Evolutionary conservation across 1,140 invertebrate genomes (phyloP).

Genomic region (Globodera rostochiensis): DNA sequence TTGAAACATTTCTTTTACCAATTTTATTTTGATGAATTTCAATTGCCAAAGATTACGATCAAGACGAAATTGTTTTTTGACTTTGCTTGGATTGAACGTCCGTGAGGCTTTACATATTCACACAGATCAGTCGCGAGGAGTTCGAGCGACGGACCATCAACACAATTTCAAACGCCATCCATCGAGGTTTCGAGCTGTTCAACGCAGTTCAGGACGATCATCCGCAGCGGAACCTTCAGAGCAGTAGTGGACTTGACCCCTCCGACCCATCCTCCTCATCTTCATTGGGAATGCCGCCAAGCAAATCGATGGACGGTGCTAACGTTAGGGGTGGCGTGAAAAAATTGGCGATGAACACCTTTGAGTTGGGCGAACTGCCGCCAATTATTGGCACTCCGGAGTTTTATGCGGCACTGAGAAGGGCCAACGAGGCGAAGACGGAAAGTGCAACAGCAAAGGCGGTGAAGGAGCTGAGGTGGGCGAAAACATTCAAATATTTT

Average conservation of each 20-base stretch:
- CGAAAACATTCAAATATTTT: neutral
- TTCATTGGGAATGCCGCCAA: neutral
- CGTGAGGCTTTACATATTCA: no score
- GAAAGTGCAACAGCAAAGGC: neutral
- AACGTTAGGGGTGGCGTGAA: neutral
- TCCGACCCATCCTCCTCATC: neutral
- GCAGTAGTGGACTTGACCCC: neutral
- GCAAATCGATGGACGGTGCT: neutral
- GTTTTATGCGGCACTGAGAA: neutral
- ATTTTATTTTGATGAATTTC: neutral
- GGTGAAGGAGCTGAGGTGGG: neutral
- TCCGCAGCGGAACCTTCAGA: neutral
- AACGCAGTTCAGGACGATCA: neutral
- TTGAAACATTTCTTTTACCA: neutral
- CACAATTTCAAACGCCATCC: neutral
- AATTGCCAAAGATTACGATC: neutral
- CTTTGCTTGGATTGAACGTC: neutral
- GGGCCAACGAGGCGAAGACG: neutral
- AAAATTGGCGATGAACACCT: neutral
- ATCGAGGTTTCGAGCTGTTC: neutral
- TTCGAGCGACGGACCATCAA: slow-evolving; percentile 12
- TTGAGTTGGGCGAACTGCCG: neutral
- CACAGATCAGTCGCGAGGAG: slow-evolving; percentile 1
- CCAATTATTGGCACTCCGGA: neutral
- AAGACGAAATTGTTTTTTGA: neutral